Evolutionary conservation across 2,797 vertebrate genomes (phyloP).

Genomic region (Pseudocheirus occidentalis): DNA sequence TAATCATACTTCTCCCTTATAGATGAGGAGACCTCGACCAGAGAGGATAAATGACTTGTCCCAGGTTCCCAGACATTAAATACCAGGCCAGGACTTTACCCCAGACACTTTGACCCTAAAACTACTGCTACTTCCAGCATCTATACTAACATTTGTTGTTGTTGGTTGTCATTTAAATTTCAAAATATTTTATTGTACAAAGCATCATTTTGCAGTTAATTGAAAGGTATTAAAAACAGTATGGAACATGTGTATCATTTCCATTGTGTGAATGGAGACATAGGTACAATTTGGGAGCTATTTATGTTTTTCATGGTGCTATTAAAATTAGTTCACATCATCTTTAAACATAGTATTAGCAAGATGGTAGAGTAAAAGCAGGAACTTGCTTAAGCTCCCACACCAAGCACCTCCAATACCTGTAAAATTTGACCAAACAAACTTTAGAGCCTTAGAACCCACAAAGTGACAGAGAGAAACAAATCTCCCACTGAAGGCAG

Average conservation of each 20-base stretch:
- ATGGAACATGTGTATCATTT: slow-evolving; percentile 31
- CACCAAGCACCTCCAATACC: too few relatives aligned
- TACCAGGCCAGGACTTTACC: neutral
- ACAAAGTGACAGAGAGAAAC: too few relatives aligned
- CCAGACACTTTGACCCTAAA: neutral
- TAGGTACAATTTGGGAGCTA: slow-evolving; percentile 28
- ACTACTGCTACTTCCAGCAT: neutral
- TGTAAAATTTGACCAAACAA: too few relatives aligned
- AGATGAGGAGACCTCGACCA: neutral
- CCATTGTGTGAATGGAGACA: neutral
- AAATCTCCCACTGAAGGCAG: too few relatives aligned
- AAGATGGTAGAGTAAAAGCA: too few relatives aligned
- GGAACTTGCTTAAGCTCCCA: too few relatives aligned
- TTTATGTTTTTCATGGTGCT: neutral
- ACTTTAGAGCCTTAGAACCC: too few relatives aligned
- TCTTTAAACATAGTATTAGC: neutral
- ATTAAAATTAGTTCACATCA: slow-evolving; percentile 19
- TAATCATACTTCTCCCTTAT: neutral
- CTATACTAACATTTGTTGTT: neutral
- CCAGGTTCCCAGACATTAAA: neutral
- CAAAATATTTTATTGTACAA: slow-evolving; percentile 32
- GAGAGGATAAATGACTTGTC: neutral
- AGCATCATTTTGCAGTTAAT: slow-evolving; percentile 30
- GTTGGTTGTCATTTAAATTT: slow-evolving; percentile 4
- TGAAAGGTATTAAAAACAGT: neutral